phyloP scores from a whole-genome alignment of 2,113 vertebrate species.

The rabbit (Oryctolagus cuniculus) region mOryCun1.1 NC_091436.1:147311001-147311500 shows the following conservation, averaged over 20 bases:
- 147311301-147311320: neutral
- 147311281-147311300: neutral
- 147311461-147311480: neutral
- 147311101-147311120: neutral
- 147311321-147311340: too few species aligned
- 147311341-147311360: neutral
- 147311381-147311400: neutral
- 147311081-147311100: neutral
- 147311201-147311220: neutral
- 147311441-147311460: neutral
- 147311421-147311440: neutral
- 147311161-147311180: neutral
- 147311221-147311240: neutral
- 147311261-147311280: neutral
- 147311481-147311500: neutral
- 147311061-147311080: neutral
- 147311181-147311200: neutral
- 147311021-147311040: neutral
- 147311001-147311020: neutral
- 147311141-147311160: neutral
- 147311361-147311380: neutral
- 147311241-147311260: neutral
- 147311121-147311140: neutral
- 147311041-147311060: neutral
- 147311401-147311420: neutral